Evolutionary conservation across 2,888 invertebrate genomes (phyloP).

Genomic region (Sacculina carcini): DNA sequence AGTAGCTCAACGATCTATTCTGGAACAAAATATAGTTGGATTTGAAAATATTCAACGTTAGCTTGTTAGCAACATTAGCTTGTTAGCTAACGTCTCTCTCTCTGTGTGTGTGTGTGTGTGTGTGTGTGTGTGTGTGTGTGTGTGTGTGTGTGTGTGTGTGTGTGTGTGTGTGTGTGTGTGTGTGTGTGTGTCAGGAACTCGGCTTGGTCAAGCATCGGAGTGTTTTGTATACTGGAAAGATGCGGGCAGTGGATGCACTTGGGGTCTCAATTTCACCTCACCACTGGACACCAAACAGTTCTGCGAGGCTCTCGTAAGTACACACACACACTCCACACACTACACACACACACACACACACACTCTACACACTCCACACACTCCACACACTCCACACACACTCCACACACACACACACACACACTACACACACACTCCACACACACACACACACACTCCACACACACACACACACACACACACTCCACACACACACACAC

Average conservation of each 20-base stretch:
- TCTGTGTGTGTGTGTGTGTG: slow-evolving; percentile 3
- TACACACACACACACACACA: too few species aligned
- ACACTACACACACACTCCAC: too few species aligned
- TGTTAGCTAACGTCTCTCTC: not conserved
- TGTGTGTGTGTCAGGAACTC: slow-evolving; percentile 39
- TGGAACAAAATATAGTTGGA: too few species aligned
- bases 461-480: too few species aligned
- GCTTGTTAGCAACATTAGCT: not conserved
- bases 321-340: too few species aligned
- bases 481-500: too few species aligned
- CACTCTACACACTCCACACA: too few species aligned
- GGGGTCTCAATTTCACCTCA: slow-evolving; percentile 94
- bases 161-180: not conserved
- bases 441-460: too few species aligned
- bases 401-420: too few species aligned
- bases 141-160: not conserved
- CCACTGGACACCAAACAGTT: slow-evolving; percentile 93
- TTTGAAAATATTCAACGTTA: too few species aligned
- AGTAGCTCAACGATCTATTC: not conserved
- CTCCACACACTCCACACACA: too few species aligned
- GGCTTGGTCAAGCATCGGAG: slow-evolving; percentile 90
- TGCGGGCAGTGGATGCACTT: slow-evolving; percentile 84
- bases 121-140: not conserved
- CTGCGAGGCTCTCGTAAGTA: slow-evolving; percentile 82
- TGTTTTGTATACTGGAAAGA: slow-evolving; percentile 99